Evolutionary conservation across 2,113 vertebrate genomes (phyloP), one percentile per base, ranked within the genome.

Genomic region (Aleadryas rufinucha): DNA sequence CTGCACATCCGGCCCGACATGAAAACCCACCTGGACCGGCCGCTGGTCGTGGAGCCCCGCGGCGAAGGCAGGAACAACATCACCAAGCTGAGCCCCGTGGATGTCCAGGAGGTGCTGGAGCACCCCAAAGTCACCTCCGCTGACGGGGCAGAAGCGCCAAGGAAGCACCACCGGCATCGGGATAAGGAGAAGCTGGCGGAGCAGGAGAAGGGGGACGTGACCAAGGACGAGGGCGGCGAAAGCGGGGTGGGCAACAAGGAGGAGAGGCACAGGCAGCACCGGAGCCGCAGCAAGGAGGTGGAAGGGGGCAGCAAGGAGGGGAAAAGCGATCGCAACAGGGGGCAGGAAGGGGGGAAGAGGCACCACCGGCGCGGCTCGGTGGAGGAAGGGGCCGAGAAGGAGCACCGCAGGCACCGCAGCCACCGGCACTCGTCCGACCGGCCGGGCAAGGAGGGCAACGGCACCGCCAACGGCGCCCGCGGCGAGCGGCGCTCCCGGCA

Each of bases 11-110:
- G 98, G 2, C 99, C 99, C 0, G 99, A 99, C 95, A 99, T 99
- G 98, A 99, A 99, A 95, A 99, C 99, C 2, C 99, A 99, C 89
- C 92, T 99, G 72, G 99, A 99, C 80, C 98, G 99, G 18, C 99
- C 99, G 0, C 98, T 99, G 44, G 98, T 99, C 33, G 98, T 99
- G 23, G 99, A 99, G 78, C 98, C 98, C 0, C 94, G 97, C 17
- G 42, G 97, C 0, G 98, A 98, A 0, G 97, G 95, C 10, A 87
- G 95, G 20, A 96, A 97, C 66, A 97, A 96, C 31, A 94, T 97
- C 31, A 96, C 90, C 94, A 97, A 96, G 57, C 88, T 88, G 76
- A 98, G 97, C 87, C 98, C 96, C 2, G 71, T 7, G 1, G 98
- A 98, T 0, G 96, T 80, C 5, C 97, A 97, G 61, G 96, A 97